Evolutionary conservation across 1,140 invertebrate genomes (phyloP).

Genomic region (Ectropis grisescens): DNA sequence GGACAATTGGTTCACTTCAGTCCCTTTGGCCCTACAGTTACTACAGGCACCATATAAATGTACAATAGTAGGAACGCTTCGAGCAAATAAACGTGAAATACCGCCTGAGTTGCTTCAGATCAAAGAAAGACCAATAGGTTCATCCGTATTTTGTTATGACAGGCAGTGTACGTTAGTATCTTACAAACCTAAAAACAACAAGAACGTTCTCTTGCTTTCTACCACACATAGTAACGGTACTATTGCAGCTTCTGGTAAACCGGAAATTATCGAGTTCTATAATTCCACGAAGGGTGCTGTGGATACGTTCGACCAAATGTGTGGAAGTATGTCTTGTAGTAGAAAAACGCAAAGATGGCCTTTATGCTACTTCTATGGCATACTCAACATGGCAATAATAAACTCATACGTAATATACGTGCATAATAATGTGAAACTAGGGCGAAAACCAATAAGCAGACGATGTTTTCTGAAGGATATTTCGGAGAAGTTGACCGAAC

Average conservation of each 20-base stretch:
- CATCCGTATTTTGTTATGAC: slow-evolving; percentile 5
- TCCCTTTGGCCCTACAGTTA: slow-evolving; percentile 1
- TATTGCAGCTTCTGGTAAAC: slow-evolving; percentile 2
- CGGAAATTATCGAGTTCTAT: slow-evolving; percentile 26
- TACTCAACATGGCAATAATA: slow-evolving; percentile 3
- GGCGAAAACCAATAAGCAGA: slow-evolving; percentile 1
- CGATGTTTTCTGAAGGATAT: slow-evolving; percentile 5
- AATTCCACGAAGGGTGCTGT: too few relatives aligned
- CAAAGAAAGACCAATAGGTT: slow-evolving; percentile 1
- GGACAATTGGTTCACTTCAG: slow-evolving; percentile 10
- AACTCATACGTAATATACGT: slow-evolving; percentile 6
- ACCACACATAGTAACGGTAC: not conserved
- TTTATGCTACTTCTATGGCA: slow-evolving; percentile 15
- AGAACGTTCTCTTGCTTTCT: slow-evolving; percentile 1
- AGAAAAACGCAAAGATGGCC: slow-evolving; percentile 39
- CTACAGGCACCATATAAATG: slow-evolving; percentile 3
- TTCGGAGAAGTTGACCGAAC: slow-evolving; percentile 5
- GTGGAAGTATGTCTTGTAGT: slow-evolving; percentile 20
- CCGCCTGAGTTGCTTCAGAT: not conserved
- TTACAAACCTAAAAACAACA: slow-evolving; percentile 5
- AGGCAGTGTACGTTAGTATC: slow-evolving; percentile 6
- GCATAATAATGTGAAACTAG: slow-evolving; percentile 2
- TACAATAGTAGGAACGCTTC: slow-evolving; percentile 2
- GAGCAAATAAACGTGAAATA: slow-evolving; percentile 1
- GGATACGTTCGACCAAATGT: slow-evolving; percentile 55